These are phyloP conservation scores for Asarcornis scutulata DNA, from an alignment of 2,113 vertebrate genomes.

Conservation along the genomic window DNA sequence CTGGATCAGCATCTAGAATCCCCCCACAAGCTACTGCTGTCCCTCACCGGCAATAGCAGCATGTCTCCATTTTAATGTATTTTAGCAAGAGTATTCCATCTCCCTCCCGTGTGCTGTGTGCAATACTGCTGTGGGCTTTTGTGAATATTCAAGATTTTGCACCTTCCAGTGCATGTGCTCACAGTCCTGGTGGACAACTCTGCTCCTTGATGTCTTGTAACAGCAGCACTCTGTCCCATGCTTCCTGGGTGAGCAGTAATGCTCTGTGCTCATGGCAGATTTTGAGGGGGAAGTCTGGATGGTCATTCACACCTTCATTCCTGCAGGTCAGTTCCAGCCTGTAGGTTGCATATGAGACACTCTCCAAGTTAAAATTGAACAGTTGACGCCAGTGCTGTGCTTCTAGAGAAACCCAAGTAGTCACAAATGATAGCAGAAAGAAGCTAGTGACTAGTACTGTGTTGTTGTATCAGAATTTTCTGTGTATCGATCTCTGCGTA, in stretches of 20 bases:
- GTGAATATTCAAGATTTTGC: not conserved
- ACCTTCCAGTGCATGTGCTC: not conserved
- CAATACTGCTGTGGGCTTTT: not conserved
- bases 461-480: not conserved
- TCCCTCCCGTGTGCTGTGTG: not conserved
- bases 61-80: not conserved
- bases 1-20: not conserved
- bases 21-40: not conserved
- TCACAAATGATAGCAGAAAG: not conserved
- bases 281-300: not conserved
- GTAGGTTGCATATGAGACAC: not conserved
- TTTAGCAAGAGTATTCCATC: not conserved
- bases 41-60: not conserved
- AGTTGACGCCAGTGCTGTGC: not conserved
- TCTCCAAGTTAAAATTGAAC: not conserved
- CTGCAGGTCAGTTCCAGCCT: not conserved
- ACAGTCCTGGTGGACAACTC: not conserved
- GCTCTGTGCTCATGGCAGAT: not conserved
- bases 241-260: not conserved
- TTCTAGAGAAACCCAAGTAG: not conserved
- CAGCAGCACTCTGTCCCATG: not conserved
- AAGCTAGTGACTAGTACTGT: not conserved
- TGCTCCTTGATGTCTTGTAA: not conserved
- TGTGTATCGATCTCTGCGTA: accelerated
- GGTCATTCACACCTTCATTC: not conserved